These are phyloP conservation scores for Rhinopomastus cyanomelas DNA, from an alignment of 2,113 vertebrate species.

Conservation along the genomic window DNA sequence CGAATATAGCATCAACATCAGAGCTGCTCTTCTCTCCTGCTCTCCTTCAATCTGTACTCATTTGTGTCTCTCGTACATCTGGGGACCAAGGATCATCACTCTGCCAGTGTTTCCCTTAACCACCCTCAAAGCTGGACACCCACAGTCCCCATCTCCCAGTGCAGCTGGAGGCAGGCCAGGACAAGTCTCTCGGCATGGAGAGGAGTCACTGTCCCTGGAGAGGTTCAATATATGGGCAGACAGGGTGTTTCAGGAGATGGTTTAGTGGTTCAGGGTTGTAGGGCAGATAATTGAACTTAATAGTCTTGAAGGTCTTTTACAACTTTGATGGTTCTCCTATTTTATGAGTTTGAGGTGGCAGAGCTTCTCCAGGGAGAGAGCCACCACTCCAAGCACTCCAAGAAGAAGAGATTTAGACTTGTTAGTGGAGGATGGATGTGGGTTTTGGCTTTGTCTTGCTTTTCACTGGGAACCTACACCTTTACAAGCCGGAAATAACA, in stretches of 20 bases:
- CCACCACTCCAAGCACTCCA: not conserved
- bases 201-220: not conserved
- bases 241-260: too few species aligned
- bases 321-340: too few species aligned
- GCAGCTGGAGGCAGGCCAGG: not conserved
- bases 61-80: not conserved
- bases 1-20: not conserved
- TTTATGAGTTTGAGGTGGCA: not conserved
- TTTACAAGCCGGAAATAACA: not conserved
- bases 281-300: too few species aligned
- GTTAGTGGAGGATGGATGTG: not conserved
- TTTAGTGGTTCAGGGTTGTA: too few species aligned
- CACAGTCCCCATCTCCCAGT: not conserved
- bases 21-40: not conserved
- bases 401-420: not conserved
- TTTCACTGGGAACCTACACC: not conserved
- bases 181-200: rapidly evolving
- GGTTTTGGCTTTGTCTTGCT: not conserved
- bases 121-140: not conserved
- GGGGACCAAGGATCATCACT: not conserved
- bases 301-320: too few species aligned
- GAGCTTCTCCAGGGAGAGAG: not conserved
- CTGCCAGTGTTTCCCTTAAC: not conserved
- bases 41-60: not conserved
- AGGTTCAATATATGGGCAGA: too few species aligned